A percentile compares a stretch with the other conserved stretches of the same genome.
Conservation (phyloP, 2,113 vertebrate genomes). For the Panurus biarmicus region DNA sequence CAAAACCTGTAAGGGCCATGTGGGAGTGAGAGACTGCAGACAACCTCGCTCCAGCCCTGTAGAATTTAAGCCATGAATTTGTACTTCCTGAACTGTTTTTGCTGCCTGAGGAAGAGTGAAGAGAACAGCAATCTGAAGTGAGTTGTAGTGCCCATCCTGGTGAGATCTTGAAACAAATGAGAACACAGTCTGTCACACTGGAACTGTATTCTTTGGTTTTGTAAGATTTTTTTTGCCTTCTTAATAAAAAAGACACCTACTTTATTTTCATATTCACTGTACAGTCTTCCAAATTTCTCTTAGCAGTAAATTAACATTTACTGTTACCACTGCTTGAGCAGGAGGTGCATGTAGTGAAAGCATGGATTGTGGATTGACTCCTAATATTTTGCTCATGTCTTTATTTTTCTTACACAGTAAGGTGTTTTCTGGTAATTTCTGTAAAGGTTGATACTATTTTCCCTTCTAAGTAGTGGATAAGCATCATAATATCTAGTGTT, state of each 20-base stretch:
- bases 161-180: neutral
- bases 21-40: neutral
- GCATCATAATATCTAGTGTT: neutral
- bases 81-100: neutral
- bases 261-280: neutral
- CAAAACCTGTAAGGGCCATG: neutral
- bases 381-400: neutral
- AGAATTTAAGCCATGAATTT: neutral
- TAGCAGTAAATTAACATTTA: neutral
- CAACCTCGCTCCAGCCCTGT: neutral
- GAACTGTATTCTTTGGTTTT: neutral
- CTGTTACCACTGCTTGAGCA: neutral
- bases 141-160: neutral
- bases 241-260: neutral
- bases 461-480: neutral
- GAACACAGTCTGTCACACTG: rapidly evolving
- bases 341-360: neutral
- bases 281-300: neutral
- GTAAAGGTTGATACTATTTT: neutral
- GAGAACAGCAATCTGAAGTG: neutral
- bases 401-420: neutral
- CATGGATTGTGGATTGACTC: neutral
- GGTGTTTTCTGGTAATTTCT: neutral
- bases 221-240: neutral
- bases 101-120: neutral